Evolutionary conservation across 2,113 vertebrate genomes (phyloP).

Genomic region (Epinephelus lanceolatus): DNA sequence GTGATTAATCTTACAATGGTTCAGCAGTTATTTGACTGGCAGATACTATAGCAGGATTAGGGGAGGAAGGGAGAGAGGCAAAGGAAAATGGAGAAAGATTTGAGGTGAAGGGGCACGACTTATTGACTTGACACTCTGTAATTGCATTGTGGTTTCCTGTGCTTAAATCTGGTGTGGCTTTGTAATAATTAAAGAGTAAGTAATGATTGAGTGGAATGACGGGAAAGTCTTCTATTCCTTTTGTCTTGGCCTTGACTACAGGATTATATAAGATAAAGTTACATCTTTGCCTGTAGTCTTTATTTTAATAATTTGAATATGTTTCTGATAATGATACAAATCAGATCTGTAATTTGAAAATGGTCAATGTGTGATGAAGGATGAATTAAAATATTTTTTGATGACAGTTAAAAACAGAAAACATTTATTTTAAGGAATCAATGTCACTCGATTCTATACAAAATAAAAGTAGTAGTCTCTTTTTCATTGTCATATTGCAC

Average conservation of each 20-base stretch:
- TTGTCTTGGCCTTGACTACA: neutral
- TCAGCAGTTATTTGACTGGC: neutral
- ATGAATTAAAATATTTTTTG: neutral
- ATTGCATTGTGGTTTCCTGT: neutral
- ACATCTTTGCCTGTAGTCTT: neutral
- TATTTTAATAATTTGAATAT: neutral
- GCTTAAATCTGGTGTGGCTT: neutral
- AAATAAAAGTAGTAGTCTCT: too few relatives aligned
- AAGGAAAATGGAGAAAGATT: neutral
- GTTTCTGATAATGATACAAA: neutral
- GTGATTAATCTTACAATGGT: conserved; percentile 35
- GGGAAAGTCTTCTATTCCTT: neutral
- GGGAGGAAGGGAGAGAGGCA: neutral
- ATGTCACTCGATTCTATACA: neutral
- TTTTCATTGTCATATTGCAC: too few relatives aligned
- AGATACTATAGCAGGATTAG: neutral
- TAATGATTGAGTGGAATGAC: neutral
- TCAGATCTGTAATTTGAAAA: neutral
- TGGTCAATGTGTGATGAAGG: neutral
- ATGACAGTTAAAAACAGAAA: too few relatives aligned
- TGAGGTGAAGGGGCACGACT: neutral
- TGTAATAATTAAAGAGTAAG: neutral
- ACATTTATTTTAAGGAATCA: neutral
- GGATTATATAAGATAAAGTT: neutral
- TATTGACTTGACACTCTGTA: conserved; percentile 30